phyloP scores from a whole-genome alignment of 2,113 vertebrate genomes.

The Chrysochloris asiatica region DNA sequence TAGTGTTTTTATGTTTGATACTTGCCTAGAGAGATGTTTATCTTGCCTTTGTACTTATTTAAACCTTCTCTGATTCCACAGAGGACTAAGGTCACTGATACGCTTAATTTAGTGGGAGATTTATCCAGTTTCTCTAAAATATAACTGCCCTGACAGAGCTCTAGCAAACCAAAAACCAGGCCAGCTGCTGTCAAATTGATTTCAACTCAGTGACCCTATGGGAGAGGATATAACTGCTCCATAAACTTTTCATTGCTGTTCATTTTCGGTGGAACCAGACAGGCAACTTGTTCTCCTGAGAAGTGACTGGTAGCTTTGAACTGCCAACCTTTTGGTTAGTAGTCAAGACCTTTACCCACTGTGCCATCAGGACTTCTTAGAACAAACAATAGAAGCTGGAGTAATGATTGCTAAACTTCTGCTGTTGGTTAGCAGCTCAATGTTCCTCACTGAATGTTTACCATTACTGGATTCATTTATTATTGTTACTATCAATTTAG shows the following conservation, averaged over 20 bases:
- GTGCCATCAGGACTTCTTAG: background rate
- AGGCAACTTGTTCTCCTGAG: too few species aligned
- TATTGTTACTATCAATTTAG: background rate
- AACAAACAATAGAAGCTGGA: background rate
- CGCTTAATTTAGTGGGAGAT: background rate
- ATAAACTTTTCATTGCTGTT: too few species aligned
- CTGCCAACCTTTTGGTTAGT: too few species aligned
- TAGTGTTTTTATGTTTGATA: background rate
- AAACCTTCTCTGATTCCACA: background rate
- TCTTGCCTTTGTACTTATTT: background rate
- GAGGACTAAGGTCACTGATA: background rate
- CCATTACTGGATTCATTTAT: background rate
- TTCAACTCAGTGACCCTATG: background rate
- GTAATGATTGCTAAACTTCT: background rate
- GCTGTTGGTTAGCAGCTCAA: background rate
- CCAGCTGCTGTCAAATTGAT: background rate
- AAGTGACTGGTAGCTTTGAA: too few species aligned
- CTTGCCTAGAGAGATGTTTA: background rate
- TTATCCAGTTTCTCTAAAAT: background rate
- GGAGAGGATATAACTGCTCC: too few species aligned
- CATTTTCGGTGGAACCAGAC: too few species aligned
- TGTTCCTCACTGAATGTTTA: background rate
- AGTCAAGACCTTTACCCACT: background rate
- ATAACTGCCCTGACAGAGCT: background rate
- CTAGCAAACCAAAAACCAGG: background rate